These are phyloP conservation scores for Sphyrna mokarran DNA, from an alignment of 2,113 vertebrate species.

Conservation along the genomic window DNA sequence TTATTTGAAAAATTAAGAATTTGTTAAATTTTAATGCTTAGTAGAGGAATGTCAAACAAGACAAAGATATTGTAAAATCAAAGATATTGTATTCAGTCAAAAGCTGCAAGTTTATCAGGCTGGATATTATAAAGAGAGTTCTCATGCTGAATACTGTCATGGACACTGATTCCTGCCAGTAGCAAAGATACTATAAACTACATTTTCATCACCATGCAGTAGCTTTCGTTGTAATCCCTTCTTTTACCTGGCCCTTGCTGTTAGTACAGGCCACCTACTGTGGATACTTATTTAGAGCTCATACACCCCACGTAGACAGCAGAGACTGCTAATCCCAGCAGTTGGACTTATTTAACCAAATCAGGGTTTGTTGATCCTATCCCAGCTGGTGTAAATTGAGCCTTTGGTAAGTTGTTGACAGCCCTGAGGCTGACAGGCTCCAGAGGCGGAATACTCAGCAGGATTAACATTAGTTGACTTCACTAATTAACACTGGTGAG, in stretches of 20 bases:
- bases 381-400: conserved; percentile 57
- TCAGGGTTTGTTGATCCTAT: conserved; percentile 49
- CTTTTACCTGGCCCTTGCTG: conserved; percentile 11
- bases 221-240: neutral
- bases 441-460: conserved; percentile 49
- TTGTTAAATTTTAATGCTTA: neutral
- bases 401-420: conserved; percentile 44
- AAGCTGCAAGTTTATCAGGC: neutral
- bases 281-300: conserved; percentile 43
- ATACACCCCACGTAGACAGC: conserved; percentile 39
- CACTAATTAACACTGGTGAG: conserved; percentile 55
- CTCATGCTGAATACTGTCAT: neutral
- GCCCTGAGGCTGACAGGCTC: conserved; percentile 49
- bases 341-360: conserved; percentile 51
- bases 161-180: neutral
- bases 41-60: neutral
- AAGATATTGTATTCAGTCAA: neutral
- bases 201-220: neutral
- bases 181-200: neutral
- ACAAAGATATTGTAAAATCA: neutral
- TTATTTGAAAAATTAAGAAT: neutral
- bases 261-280: conserved; percentile 45
- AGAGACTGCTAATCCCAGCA: conserved; percentile 45
- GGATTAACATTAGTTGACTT: conserved; percentile 48
- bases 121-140: neutral